Evolutionary conservation across 2,113 vertebrate species (phyloP), one percentile per base, ranked within the genome.

Genomic region (Notothenia rossii): DNA sequence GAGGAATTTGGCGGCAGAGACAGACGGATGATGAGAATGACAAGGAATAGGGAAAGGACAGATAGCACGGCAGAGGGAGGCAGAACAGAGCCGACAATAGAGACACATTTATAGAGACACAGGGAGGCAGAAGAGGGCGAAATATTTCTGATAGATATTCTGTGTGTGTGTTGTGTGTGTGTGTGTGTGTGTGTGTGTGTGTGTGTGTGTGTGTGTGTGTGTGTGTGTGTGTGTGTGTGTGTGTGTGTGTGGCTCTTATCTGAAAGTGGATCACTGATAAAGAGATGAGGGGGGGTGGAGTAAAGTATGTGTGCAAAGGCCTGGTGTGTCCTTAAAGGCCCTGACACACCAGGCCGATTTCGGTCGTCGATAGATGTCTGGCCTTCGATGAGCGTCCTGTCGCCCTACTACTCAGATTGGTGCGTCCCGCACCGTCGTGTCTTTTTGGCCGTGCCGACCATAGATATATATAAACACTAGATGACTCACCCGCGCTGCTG

Each of bases 1-100:
- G 74, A 89, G 72, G 74, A 86, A 68, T 72, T 86, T 66, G 72
- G 84, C 62, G 60, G 77, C 68, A 74, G 78, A 87, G 54, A 87
- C 79, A 73, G 83, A 91, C 78, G 79, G 84, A 86, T 79, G 68
- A 81, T 56, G 56, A 77, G 72, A 85, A 91, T 85, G 88, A 90
- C 82, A 58, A 72, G 73, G 70, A 82, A 86, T 75, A 61, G 82
- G 78, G 77, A 49, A 88, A 72, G 75, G 81, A 81, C 83, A 88
- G 89, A 88, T 83, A 87, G 79, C 36, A 43, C 54, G 58, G 81
- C 81, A 72, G 67, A 71, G 54, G 20, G 61, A 85, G 64, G 60
- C 63, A 77, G 72, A 43, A 66, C 56, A 76, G 74, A 67, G 25
- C 72, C 77, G 63, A 86, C 81, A 85, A 86, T 80, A 49, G 62